Evolutionary conservation across 2,888 invertebrate genomes (phyloP).

Genomic region (Oasisia sp.): DNA sequence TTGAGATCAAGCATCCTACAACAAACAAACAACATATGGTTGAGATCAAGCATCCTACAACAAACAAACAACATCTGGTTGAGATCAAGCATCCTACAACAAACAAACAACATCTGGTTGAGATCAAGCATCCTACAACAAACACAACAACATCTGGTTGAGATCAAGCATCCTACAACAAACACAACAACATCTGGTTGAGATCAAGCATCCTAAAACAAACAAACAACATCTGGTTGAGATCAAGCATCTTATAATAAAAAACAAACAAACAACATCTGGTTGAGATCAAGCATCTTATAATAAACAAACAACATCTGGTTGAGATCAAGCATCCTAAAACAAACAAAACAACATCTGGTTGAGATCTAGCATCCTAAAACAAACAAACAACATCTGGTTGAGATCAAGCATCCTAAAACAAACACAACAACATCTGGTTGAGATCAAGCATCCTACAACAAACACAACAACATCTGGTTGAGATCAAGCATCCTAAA

Average conservation of each 20-base stretch:
- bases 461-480: neutral
- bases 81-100: conserved; percentile 17
- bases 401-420: conserved; percentile 3
- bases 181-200: neutral
- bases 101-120: neutral
- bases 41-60: conserved; percentile 17
- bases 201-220: conserved; percentile 17
- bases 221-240: neutral
- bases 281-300: neutral
- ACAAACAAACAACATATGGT: neutral
- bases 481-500: conserved; percentile 3
- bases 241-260: conserved; percentile 7
- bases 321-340: neutral
- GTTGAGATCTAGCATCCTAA: neutral
- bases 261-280: no score
- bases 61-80: neutral
- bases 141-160: neutral
- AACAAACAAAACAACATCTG: no score
- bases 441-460: conserved; percentile 3
- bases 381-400: neutral
- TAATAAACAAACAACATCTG: no score
- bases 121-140: conserved; percentile 17
- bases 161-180: conserved; percentile 17
- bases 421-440: neutral
- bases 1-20: conserved; percentile 3